These are phyloP conservation scores for Eustalomyia histrio DNA, from an alignment of 2,888 invertebrate genomes.

Conservation along the genomic window DNA sequence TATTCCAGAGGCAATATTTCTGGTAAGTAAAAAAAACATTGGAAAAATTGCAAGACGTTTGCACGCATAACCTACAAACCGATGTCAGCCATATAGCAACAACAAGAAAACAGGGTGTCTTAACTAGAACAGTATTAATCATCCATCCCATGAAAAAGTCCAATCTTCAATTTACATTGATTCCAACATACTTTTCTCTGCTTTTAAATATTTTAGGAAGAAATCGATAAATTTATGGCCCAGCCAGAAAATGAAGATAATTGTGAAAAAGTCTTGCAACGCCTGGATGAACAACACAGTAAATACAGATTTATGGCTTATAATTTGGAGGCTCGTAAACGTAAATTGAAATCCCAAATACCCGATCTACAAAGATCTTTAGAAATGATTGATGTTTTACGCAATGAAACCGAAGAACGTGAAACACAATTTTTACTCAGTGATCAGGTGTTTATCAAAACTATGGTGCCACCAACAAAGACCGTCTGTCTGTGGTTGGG, in stretches of 20 bases:
- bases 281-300: constrained; percentile 94
- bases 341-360: constrained; percentile 92
- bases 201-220: constrained; percentile 84
- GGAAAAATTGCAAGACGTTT: constrained; percentile 31
- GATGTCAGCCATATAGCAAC: constrained; percentile 5
- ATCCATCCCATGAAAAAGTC: constrained; percentile 16
- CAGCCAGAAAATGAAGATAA: constrained; percentile 89
- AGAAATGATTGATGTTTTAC: constrained; percentile 94
- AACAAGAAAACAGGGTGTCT: constrained; percentile 59
- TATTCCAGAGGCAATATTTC: constrained; percentile 93
- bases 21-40: constrained; percentile 82
- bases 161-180: neutral
- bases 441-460: constrained; percentile 93
- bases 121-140: constrained; percentile 62
- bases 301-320: constrained; percentile 99
- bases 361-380: constrained; percentile 96
- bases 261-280: constrained; percentile 91
- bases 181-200: neutral
- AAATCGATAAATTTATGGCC: constrained; percentile 96
- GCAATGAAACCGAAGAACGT: constrained; percentile 86
- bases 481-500: constrained; percentile 92
- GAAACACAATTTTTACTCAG: constrained; percentile 95
- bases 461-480: constrained; percentile 92
- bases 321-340: constrained; percentile 91
- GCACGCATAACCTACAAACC: constrained; percentile 63